Base-by-base conservation (phyloP, 2,888 invertebrate species). In the Drosophila acutilabella region DNA sequence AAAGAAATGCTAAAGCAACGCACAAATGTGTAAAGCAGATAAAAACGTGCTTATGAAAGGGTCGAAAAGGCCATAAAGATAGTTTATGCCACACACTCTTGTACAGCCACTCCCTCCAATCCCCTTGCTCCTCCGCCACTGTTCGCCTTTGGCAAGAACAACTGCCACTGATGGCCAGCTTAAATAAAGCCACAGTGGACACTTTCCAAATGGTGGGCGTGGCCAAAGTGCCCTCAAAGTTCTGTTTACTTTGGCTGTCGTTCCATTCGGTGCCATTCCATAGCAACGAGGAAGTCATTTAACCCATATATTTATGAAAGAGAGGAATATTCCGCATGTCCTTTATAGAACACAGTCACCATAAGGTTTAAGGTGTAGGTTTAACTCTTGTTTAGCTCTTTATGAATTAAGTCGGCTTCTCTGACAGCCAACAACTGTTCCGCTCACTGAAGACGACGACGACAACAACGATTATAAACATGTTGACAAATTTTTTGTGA, bases 21-120 rank as follows among this genome's bases (percentile, higher is more conserved):
- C 83, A 83, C 64, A 81, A 86, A 86, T 86, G 82, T 86, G 82
- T 77, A 74, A 83, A 74, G 71, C 82, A 74, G 87, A 83, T 83
- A 83, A 83, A 83, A 83, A 83, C 79, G 84, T 83, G 83, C 81
- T 83, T 83, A 77, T 86, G 79, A 83, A 83, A 83, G 74, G 81
- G 72, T 83, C 75, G 67, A 69, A 80, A 71, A 47, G 62, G 58
- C 41, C 83, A 83, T 74, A 80, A 74, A 83, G 81, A 82, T 86
- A 86, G 86, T 86, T 86, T 76, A 66, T 76, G 73, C 69, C 40
- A 40, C 64, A 64, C 26, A 48, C 47, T 36, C 26, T 4, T 30
- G 8, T 30, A 30, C 30, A 30, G 7, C 16, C 11, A 13, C 38
- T 23, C 20, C 13, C 23, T 8, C 1, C 23, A 4, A 2, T 4